These are phyloP conservation scores for Menura novaehollandiae DNA, from an alignment of 2,113 vertebrate species.

Conservation along the genomic window DNA sequence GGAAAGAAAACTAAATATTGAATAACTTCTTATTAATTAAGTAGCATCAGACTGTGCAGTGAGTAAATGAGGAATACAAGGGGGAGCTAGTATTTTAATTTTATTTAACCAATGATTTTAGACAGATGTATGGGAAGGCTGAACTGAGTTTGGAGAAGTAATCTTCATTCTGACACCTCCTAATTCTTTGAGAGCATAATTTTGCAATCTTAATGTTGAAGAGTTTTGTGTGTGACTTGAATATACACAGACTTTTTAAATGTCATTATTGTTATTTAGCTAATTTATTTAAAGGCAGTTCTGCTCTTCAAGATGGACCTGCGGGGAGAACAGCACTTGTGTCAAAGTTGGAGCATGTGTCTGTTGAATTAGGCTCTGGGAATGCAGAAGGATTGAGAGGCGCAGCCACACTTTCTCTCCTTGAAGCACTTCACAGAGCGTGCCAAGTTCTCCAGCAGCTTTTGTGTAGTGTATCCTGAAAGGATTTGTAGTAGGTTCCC, in stretches of 20 bases:
- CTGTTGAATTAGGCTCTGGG: background rate
- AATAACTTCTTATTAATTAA: background rate
- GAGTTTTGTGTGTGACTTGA: background rate
- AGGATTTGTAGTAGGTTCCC: background rate
- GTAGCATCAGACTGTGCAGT: background rate
- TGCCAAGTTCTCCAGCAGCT: background rate
- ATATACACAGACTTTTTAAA: background rate
- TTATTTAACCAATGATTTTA: background rate
- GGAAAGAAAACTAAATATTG: background rate
- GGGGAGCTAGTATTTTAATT: background rate
- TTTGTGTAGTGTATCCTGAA: background rate
- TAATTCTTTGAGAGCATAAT: background rate
- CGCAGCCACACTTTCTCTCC: background rate
- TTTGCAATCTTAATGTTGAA: background rate
- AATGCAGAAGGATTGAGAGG: background rate
- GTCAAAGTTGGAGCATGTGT: background rate
- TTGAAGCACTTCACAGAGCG: accelerated
- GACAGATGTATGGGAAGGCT: background rate
- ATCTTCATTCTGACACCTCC: background rate
- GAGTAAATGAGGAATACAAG: background rate
- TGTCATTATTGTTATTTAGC: background rate
- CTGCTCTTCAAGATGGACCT: background rate
- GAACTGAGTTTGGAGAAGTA: background rate
- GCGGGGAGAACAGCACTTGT: background rate
- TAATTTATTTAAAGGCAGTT: background rate